Percentiles rank a stretch among this genome's conserved stretches.
Conservation (phyloP, 2,888 invertebrate species). For the Scaptomyza flava region DNA sequence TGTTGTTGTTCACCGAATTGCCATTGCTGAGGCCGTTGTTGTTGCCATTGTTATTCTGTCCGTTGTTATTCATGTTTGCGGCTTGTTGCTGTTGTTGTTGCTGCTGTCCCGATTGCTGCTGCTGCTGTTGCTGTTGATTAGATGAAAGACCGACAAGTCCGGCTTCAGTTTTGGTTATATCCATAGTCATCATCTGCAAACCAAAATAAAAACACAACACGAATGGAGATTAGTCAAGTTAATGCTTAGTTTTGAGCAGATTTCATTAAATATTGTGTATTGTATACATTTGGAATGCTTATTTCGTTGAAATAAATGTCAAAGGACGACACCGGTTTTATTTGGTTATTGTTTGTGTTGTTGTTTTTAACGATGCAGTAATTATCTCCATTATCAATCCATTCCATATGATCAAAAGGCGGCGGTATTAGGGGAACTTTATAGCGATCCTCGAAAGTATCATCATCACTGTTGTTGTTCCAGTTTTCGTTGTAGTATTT, state of each 20-base stretch:
- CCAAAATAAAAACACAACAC: not conserved
- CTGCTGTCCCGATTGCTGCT: conserved; percentile 51
- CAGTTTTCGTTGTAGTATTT: no score
- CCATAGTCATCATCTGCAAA: conserved; percentile 91
- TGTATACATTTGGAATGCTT: conserved; percentile 21
- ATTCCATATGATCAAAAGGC: not conserved
- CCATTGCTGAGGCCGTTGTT: conserved; percentile 66
- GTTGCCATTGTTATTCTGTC: conserved; percentile 54
- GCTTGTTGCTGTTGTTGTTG: conserved; percentile 60
- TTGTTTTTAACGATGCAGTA: not conserved
- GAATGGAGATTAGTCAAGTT: not conserved
- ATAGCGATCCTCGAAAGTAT: not conserved
- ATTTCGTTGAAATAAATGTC: not conserved
- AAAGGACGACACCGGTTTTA: not conserved
- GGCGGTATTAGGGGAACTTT: conserved; percentile 33
- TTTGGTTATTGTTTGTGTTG: not conserved
- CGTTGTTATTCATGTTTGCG: conserved; percentile 59
- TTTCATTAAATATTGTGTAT: not conserved
- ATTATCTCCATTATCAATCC: not conserved
- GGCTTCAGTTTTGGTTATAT: conserved; percentile 92
- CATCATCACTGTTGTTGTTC: not conserved
- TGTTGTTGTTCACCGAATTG: conserved; percentile 58
- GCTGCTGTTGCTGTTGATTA: conserved; percentile 67
- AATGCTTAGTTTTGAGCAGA: not conserved
- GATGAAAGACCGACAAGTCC: conserved; percentile 83